Percentiles rank a stretch among this genome's conserved stretches.
Conservation (phyloP, 2,888 invertebrate species). For the Aquatica leii region DNA sequence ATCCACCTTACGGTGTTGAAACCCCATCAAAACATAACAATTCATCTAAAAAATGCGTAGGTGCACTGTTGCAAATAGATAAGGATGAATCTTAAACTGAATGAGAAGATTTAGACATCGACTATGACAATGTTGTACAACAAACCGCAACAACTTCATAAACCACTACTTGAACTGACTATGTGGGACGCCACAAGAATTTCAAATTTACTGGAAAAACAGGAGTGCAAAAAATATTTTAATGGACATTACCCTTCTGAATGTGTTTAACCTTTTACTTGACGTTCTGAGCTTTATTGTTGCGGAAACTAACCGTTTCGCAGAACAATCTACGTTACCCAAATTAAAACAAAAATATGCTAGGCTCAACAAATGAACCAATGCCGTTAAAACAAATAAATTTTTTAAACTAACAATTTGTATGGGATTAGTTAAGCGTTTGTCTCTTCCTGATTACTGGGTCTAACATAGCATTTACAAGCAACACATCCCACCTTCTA, state of each 20-base stretch:
- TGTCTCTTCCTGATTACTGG: no score
- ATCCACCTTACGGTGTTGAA: neutral
- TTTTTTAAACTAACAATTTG: neutral
- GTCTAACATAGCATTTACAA: no score
- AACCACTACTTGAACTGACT: neutral
- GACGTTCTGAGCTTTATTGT: neutral
- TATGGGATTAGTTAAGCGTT: no score
- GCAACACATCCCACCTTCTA: no score
- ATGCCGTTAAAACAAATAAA: neutral
- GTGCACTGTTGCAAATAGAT: no score
- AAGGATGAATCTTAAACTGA: no score
- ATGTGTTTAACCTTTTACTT: neutral
- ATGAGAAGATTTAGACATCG: neutral
- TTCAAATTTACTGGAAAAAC: neutral
- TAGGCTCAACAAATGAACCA: neutral
- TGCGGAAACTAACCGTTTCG: no score
- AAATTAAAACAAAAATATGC: neutral
- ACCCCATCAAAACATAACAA: no score
- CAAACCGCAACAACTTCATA: no score
- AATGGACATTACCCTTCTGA: neutral
- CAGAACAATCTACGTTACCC: neutral
- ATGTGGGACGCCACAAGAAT: neutral
- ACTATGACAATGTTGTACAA: no score
- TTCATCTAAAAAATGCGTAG: no score
- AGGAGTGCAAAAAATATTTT: neutral